Evolutionary conservation across 2,113 vertebrate species (phyloP).

Genomic region (Macrotus californicus): DNA sequence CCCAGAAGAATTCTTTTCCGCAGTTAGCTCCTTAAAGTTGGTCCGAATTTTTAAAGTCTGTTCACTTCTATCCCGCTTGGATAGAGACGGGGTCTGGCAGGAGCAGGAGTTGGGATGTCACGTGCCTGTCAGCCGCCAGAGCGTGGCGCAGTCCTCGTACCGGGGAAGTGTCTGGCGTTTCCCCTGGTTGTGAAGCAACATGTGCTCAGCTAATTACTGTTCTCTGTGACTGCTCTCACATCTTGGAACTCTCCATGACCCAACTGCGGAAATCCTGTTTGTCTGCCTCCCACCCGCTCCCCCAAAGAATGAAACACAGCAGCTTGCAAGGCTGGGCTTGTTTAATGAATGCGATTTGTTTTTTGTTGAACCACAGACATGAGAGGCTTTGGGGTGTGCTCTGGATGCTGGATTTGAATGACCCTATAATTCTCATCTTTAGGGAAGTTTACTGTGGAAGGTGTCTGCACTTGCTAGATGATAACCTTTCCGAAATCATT

Average conservation of each 20-base stretch:
- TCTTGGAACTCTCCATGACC: slow-evolving; percentile 28
- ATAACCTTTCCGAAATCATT: neutral
- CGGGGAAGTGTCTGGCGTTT: neutral
- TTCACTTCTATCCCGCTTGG: neutral
- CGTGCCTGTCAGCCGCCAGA: neutral
- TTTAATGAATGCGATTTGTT: slow-evolving; percentile 2
- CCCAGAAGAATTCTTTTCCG: neutral
- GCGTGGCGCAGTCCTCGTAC: rapidly evolving
- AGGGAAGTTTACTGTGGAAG: neutral
- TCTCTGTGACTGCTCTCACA: neutral
- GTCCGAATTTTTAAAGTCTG: neutral
- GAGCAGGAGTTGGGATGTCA: neutral
- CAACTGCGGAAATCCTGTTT: slow-evolving; percentile 1
- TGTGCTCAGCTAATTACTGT: neutral
- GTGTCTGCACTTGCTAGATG: neutral
- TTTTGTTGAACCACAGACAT: neutral
- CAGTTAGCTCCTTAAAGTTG: neutral
- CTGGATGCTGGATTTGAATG: neutral
- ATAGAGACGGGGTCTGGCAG: neutral
- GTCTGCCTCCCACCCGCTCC: neutral
- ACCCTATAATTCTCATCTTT: neutral
- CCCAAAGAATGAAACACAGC: slow-evolving; percentile 7
- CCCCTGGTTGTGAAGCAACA: neutral
- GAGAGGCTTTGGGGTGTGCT: neutral
- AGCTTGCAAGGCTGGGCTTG: slow-evolving; percentile 47